A percentile compares a stretch with the other conserved stretches of the same genome.
phyloP scores from a whole-genome alignment of 2,888 invertebrate genomes.

The Leucophora obtusa region DNA sequence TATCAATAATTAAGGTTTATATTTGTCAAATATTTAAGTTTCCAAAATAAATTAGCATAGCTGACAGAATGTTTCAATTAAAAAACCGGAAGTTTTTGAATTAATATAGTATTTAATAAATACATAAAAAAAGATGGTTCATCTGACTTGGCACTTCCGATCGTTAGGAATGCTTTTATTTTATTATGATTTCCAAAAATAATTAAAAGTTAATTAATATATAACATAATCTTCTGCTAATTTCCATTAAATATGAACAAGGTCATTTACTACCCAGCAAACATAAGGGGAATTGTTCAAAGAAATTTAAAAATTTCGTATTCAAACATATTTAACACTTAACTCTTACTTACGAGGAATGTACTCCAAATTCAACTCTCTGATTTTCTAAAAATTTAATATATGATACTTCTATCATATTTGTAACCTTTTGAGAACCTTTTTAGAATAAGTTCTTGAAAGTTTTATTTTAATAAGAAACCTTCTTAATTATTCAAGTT shows the following conservation, averaged over 20 bases:
- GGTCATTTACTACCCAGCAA: constrained; percentile 40
- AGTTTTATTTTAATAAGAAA: no score
- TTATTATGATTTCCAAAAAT: neutral
- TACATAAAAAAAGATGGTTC: constrained; percentile 38
- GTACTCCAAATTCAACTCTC: no score
- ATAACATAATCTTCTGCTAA: constrained; percentile 37
- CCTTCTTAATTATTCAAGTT: no score
- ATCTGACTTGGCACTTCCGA: constrained; percentile 41
- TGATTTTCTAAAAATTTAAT: no score
- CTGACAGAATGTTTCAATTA: neutral
- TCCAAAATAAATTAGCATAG: constrained; percentile 19
- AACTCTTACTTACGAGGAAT: neutral
- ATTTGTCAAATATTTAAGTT: neutral
- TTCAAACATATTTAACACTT: no score
- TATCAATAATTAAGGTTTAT: constrained; percentile 31
- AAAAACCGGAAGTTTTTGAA: constrained; percentile 55
- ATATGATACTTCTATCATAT: no score
- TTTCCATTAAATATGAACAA: constrained; percentile 39
- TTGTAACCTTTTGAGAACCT: no score
- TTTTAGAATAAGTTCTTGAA: no score
- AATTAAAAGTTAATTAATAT: constrained; percentile 36
- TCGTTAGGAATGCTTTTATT: constrained; percentile 11
- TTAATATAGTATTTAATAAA: constrained; percentile 45
- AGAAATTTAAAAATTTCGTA: neutral
- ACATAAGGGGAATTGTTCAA: neutral